phyloP scores from a whole-genome alignment of 37 sponge, comb jelly and placozoan species.

The Spongilla lacustris region DNA sequence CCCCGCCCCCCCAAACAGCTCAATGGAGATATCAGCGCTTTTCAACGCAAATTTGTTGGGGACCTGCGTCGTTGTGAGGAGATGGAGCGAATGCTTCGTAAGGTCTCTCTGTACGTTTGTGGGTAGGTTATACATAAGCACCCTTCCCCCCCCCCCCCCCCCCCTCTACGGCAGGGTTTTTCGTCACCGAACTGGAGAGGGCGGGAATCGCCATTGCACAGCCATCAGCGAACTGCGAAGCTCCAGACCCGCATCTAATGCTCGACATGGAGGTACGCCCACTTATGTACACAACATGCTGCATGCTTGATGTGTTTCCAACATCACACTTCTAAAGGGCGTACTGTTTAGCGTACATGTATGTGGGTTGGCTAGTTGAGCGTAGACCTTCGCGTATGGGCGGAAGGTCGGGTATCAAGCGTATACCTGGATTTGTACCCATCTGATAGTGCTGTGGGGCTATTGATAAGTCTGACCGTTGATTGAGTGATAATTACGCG shows the following conservation, averaged over 20 bases:
- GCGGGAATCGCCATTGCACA: slow-evolving; percentile 52
- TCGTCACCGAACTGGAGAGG: slow-evolving; percentile 86
- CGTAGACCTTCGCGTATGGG: too few relatives aligned
- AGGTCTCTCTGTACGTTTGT: slow-evolving; percentile 7
- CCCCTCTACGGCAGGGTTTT: slow-evolving; percentile 60
- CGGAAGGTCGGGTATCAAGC: too few relatives aligned
- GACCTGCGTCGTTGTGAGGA: slow-evolving; percentile 97
- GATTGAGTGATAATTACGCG: too few relatives aligned
- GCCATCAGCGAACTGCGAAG: slow-evolving; percentile 76
- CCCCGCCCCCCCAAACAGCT: slow-evolving; percentile 48
- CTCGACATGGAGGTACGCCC: slow-evolving; percentile 91
- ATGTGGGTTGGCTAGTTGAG: too few relatives aligned
- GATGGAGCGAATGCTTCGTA: slow-evolving; percentile 96
- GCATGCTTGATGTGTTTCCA: too few relatives aligned
- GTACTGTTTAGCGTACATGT: too few relatives aligned
- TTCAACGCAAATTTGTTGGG: slow-evolving; percentile 96
- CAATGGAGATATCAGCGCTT: slow-evolving; percentile 96
- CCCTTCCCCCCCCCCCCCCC: background rate
- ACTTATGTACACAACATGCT: background rate
- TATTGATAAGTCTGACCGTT: too few relatives aligned
- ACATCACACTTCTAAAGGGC: too few relatives aligned
- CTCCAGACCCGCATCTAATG: slow-evolving; percentile 92
- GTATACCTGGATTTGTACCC: too few relatives aligned
- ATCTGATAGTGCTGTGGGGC: too few relatives aligned
- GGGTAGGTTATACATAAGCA: background rate